Percentiles rank a stretch among this genome's conserved stretches.
These are phyloP conservation scores for Lepidochrysops patricia DNA, from an alignment of 2,888 invertebrate species.

Conservation along the genomic window DNA sequence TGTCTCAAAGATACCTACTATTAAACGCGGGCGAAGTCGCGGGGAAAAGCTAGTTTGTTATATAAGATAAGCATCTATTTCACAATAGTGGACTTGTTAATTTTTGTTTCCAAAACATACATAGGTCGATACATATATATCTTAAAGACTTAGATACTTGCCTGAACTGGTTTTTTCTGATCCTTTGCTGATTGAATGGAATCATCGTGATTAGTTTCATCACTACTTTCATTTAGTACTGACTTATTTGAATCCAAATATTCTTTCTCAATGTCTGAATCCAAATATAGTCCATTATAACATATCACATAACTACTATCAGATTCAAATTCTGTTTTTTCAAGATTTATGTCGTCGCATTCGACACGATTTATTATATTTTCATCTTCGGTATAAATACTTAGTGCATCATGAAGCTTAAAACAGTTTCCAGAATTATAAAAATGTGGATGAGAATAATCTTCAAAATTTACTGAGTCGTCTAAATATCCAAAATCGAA, in stretches of 20 bases:
- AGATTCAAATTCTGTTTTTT: conserved; percentile 10
- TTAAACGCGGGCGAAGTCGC: too few species aligned
- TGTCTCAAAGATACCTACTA: too few species aligned
- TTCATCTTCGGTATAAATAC: conserved; percentile 40
- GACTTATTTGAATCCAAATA: not conserved
- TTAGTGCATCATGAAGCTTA: conserved; percentile 36
- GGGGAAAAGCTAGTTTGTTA: not conserved
- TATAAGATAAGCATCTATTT: not conserved
- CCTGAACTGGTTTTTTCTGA: not conserved
- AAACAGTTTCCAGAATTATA: conserved; percentile 31
- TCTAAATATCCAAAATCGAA: conserved; percentile 48
- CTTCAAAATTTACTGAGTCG: conserved; percentile 34
- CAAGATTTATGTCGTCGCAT: conserved; percentile 1
- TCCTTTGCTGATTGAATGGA: not conserved
- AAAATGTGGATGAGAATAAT: conserved; percentile 55
- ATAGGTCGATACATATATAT: too few species aligned
- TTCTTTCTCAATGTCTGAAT: not conserved
- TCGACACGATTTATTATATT: not conserved
- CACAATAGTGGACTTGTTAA: too few species aligned
- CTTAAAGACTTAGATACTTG: too few species aligned
- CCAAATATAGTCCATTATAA: conserved; percentile 1
- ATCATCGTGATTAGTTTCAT: not conserved
- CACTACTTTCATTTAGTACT: not conserved
- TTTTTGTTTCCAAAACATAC: too few species aligned
- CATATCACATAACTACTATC: conserved; percentile 14